Evolutionary conservation across 2,888 invertebrate species (phyloP).

Genomic region (Zhuqinia jingwanae): DNA sequence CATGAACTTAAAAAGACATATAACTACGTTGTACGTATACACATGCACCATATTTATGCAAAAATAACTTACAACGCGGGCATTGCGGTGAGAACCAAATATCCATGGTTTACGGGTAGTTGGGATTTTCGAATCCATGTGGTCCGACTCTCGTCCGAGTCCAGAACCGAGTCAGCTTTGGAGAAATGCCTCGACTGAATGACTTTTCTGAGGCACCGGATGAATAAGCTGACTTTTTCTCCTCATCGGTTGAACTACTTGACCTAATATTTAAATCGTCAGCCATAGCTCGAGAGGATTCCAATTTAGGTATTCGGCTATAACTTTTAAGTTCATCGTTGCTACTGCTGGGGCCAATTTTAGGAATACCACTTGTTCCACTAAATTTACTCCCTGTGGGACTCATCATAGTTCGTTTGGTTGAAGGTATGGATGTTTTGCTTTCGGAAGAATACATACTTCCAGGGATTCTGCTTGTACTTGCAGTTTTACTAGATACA

Average conservation of each 20-base stretch:
- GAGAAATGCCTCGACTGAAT: constrained; percentile 43
- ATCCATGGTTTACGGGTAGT: constrained; percentile 81
- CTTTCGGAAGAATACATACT: constrained; percentile 1
- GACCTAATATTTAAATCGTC: constrained; percentile 21
- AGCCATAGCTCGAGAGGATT: constrained; percentile 36
- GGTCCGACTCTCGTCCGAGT: constrained; percentile 50
- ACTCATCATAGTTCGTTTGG: not conserved
- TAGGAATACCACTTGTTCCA: constrained; percentile 42
- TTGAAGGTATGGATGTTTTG: not conserved
- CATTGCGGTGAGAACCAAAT: constrained; percentile 83
- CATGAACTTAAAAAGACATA: too few relatives aligned
- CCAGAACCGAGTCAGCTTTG: constrained; percentile 42
- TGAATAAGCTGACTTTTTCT: constrained; percentile 12
- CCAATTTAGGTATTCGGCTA: constrained; percentile 74
- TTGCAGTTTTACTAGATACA: not conserved
- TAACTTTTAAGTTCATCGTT: constrained; percentile 54
- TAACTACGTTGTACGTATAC: constrained; percentile 77
- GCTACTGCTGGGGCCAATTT: not conserved
- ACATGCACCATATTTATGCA: not conserved
- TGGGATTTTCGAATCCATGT: constrained; percentile 66
- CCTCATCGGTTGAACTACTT: constrained; percentile 34
- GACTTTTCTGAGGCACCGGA: constrained; percentile 18
- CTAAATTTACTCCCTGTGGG: not conserved
- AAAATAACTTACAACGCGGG: constrained; percentile 81
- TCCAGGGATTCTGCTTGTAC: constrained; percentile 31